These are phyloP conservation scores for Andrena hattorfiana DNA, from an alignment of 2,888 invertebrate genomes.

Conservation along the genomic window DNA sequence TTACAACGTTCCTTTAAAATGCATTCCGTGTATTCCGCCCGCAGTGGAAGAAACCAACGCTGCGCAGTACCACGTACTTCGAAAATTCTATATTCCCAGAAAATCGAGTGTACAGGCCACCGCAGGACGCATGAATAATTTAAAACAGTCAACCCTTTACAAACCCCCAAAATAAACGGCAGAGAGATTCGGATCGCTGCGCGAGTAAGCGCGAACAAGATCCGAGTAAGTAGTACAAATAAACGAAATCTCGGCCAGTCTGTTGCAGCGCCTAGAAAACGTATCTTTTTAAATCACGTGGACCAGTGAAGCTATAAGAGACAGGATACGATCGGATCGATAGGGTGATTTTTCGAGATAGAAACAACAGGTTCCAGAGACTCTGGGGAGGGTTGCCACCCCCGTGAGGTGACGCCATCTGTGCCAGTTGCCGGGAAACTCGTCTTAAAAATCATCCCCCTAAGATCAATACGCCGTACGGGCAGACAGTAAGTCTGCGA, in stretches of 20 bases:
- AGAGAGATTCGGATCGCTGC: background rate
- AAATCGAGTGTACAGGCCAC: background rate
- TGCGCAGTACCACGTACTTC: background rate
- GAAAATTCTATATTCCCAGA: background rate
- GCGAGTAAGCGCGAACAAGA: background rate
- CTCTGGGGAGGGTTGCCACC: slow-evolving; percentile 28
- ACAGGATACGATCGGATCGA: slow-evolving; percentile 7
- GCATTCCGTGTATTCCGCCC: slow-evolving; percentile 7
- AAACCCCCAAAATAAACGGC: background rate
- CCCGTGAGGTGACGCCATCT: slow-evolving; percentile 79
- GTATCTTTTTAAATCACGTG: background rate
- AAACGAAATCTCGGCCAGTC: slow-evolving; percentile 1
- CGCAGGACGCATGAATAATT: background rate
- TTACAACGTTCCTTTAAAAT: slow-evolving; percentile 39
- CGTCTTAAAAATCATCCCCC: slow-evolving; percentile 81
- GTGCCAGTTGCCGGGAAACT: slow-evolving; percentile 75
- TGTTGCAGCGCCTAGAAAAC: background rate
- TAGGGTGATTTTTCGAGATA: slow-evolving; percentile 11
- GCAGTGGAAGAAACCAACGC: no score
- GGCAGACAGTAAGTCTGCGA: slow-evolving; percentile 71
- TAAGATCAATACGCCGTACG: slow-evolving; percentile 80
- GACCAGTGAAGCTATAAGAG: background rate
- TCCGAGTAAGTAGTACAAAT: background rate
- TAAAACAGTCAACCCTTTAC: background rate
- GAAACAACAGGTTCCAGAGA: slow-evolving; percentile 42